Percentiles rank a stretch among this genome's conserved stretches.
Conservation (phyloP, 2,113 vertebrate genomes). For the Ictalurus furcatus region DNA sequence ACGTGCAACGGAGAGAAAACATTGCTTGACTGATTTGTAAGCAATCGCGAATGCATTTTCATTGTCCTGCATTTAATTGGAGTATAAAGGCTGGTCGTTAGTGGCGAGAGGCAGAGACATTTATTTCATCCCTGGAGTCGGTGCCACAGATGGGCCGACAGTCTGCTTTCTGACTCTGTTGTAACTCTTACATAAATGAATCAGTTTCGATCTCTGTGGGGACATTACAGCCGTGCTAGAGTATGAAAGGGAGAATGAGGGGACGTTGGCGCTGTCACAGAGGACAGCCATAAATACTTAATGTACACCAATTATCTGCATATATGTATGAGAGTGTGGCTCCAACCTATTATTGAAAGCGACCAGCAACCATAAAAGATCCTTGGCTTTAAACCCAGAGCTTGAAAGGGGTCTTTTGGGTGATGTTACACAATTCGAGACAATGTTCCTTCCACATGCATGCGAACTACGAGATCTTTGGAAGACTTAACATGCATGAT, state of each 20-base stretch:
- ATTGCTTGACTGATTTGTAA: conserved; percentile 52
- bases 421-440: conserved; percentile 65
- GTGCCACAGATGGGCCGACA: conserved; percentile 55
- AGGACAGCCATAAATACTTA: conserved; percentile 70
- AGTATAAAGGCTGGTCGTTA: conserved; percentile 50
- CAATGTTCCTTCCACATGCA: conserved; percentile 71
- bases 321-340: conserved; percentile 46
- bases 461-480: conserved; percentile 71
- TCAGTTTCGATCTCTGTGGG: conserved; percentile 48
- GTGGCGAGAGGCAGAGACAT: conserved; percentile 33
- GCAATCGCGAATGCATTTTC: conserved; percentile 41
- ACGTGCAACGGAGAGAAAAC: neutral
- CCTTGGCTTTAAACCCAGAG: conserved; percentile 59
- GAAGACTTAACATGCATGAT: conserved; percentile 71
- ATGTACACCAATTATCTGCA: conserved; percentile 69
- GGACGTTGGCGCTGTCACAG: conserved; percentile 50
- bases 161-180: conserved; percentile 40
- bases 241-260: conserved; percentile 30
- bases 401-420: conserved; percentile 59
- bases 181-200: conserved; percentile 52
- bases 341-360: conserved; percentile 23
- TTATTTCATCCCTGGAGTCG: conserved; percentile 48
- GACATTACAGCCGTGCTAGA: neutral
- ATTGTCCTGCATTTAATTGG: conserved; percentile 54
- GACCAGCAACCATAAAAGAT: conserved; percentile 27